These are phyloP conservation scores for Garrulus glandarius DNA, from an alignment of 2,797 vertebrate species.

Conservation along the genomic window DNA sequence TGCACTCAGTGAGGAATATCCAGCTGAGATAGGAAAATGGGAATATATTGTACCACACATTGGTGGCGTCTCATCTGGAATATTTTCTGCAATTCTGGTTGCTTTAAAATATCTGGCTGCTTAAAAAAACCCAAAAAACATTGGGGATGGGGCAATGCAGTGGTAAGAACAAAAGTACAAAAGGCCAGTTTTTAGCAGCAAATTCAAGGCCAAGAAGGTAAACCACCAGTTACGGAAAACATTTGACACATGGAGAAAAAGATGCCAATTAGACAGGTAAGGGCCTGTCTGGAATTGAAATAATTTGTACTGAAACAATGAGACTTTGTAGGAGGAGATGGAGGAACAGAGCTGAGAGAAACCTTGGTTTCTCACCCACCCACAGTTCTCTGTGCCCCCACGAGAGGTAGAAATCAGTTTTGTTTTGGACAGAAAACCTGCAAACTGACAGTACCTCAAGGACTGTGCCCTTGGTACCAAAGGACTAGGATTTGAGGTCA, in stretches of 20 bases:
- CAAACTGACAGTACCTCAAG: neutral
- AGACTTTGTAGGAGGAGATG: neutral
- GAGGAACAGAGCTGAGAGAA: neutral
- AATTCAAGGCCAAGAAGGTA: neutral
- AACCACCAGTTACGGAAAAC: neutral
- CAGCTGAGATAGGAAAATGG: neutral
- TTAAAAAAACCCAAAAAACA: neutral
- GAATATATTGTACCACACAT: neutral
- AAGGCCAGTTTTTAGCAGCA: neutral
- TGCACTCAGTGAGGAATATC: neutral
- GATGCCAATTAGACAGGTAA: neutral
- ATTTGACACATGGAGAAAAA: neutral
- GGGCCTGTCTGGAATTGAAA: neutral
- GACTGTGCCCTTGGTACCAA: neutral
- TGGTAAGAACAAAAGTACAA: neutral
- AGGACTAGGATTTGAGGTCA: neutral
- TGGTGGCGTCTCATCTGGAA: neutral
- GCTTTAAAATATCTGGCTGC: neutral
- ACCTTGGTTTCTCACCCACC: neutral
- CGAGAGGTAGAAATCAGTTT: neutral
- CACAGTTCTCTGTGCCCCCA: neutral
- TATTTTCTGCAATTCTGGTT: neutral
- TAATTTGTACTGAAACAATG: neutral
- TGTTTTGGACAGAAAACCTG: neutral
- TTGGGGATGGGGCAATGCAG: neutral